Evolutionary conservation across 2,113 vertebrate genomes (phyloP).

Genomic region (zebrafish (Danio rerio)): GRCz12tu NC_133177.1:17774001-17774500

Average conservation of each 20-base stretch:
- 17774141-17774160: neutral
- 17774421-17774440: neutral
- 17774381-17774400: neutral
- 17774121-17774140: neutral
- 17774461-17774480: neutral
- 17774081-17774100: neutral
- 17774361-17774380: neutral
- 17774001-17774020: no score
- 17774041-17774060: neutral
- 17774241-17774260: slow-evolving; percentile 7
- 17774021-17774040: neutral
- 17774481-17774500: slow-evolving; percentile 50
- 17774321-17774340: slow-evolving; percentile 18
- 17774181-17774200: no score
- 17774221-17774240: slow-evolving; percentile 15
- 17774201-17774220: slow-evolving; percentile 1
- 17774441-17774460: neutral
- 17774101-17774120: slow-evolving; percentile 4
- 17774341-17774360: slow-evolving; percentile 21
- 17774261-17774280: neutral
- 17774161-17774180: neutral
- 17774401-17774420: slow-evolving; percentile 17
- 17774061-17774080: neutral
- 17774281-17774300: slow-evolving; percentile 1
- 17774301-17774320: slow-evolving; percentile 21